Conservation (phyloP, 2,888 invertebrate genomes). For the Heliconius ethilla region DNA sequence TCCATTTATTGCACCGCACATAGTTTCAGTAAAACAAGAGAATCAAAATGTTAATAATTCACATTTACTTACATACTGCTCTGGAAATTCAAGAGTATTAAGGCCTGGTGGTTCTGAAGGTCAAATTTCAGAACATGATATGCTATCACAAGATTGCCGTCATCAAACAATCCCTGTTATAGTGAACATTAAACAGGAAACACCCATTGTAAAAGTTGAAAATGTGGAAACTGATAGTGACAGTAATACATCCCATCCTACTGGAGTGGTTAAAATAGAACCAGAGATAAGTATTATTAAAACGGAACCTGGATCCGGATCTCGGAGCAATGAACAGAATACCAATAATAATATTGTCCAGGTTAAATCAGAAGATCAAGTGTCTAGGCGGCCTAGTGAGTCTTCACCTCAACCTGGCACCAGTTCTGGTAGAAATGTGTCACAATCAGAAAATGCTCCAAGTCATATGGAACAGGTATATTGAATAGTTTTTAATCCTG, state of each 20-base stretch:
- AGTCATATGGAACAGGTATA: constrained; percentile 20
- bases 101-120: neutral
- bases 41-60: constrained; percentile 15
- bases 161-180: constrained; percentile 36
- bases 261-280: constrained; percentile 58
- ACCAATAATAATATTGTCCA: constrained; percentile 50
- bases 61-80: neutral
- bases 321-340: constrained; percentile 40
- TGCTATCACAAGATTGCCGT: neutral
- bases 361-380: constrained; percentile 59
- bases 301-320: constrained; percentile 54
- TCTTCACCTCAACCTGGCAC: constrained; percentile 71
- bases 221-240: constrained; percentile 22
- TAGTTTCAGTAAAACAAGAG: constrained; percentile 19
- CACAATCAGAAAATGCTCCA: constrained; percentile 47
- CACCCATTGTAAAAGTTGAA: constrained; percentile 57
- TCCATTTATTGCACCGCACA: constrained; percentile 7
- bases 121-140: neutral
- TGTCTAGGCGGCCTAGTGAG: constrained; percentile 47
- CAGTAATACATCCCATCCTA: constrained; percentile 37
- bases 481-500: neutral
- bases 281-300: constrained; percentile 55
- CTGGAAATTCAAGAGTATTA: constrained; percentile 14
- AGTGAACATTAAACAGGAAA: constrained; percentile 65
- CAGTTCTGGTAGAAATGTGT: constrained; percentile 57